Base-by-base conservation (phyloP, 2,797 vertebrate genomes). In the Hydrophis major region DNA sequence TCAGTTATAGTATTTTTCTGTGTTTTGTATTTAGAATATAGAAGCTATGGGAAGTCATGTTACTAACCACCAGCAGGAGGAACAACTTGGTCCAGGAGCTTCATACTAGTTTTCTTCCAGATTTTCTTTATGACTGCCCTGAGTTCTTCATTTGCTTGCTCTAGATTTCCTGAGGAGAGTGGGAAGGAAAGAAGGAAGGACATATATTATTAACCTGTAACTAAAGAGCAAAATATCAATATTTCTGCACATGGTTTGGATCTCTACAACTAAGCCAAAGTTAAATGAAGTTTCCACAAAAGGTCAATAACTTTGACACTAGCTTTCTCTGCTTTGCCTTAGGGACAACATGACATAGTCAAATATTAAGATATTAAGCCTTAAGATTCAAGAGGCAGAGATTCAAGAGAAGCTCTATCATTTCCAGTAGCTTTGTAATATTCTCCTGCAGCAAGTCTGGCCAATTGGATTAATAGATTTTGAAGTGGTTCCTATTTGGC, bases 61-160 rank as follows among this genome's bases (percentile, higher is more conserved):
- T 96, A 99, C 99, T 99, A 98, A 99, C 99, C 99, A 97, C 99
- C 99, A 98, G 99, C 99, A 61, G 99, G 99, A 96, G 99, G 99
- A 94, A 99, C 99, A 92, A 99, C 99, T 99, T 99, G 99, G 96
- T 99, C 99, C 92, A 99, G 98, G 18, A 99, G 98, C 94, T 99
- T 99, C 99, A 99, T 99, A 97, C 99, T 99, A 0, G 99, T 99
- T 97, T 99, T 98, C 97, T 99, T 99, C 99, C 99, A 99, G 95
- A 99, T 99, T 97, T 99, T 99, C 98, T 99, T 99, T 95, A 99
- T 99, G 94, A 99, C 99, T 0, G 99, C 99, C 95, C 99, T 98
- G 90, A 99, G 98, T 96, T 99, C 99, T 97, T 99, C 99, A n/a
- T 99, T 99, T 96, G 99, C 99, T 97, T 99, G 99, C 95, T 99